phyloP scores from a whole-genome alignment of 2,888 invertebrate genomes.

The Ecliptopera silaceata region DNA sequence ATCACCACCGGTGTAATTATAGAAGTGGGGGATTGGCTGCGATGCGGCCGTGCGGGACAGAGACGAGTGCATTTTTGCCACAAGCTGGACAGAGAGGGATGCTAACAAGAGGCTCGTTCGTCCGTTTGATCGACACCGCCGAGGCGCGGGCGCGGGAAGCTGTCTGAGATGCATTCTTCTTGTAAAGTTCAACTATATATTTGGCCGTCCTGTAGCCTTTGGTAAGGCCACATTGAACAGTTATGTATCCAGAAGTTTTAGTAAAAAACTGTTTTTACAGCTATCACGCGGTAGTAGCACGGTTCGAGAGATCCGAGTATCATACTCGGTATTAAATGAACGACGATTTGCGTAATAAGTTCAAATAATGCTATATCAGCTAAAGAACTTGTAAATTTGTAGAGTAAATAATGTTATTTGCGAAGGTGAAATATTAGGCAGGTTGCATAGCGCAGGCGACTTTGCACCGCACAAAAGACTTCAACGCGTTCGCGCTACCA shows the following conservation, averaged over 20 bases:
- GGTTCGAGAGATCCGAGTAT: constrained; percentile 10
- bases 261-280: constrained; percentile 37
- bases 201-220: constrained; percentile 64
- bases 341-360: constrained; percentile 13
- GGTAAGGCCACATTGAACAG: constrained; percentile 54
- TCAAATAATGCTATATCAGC: constrained; percentile 1
- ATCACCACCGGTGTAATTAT: constrained; percentile 83
- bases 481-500: constrained; percentile 57
- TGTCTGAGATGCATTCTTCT: constrained; percentile 80
- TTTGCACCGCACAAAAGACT: constrained; percentile 60
- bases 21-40: constrained; percentile 83
- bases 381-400: constrained; percentile 4
- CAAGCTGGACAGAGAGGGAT: constrained; percentile 63
- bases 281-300: not conserved
- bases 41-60: constrained; percentile 69
- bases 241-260: constrained; percentile 59
- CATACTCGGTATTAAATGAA: too few relatives aligned
- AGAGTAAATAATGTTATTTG: constrained; percentile 19
- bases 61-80: constrained; percentile 53
- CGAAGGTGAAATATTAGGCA: constrained; percentile 10
- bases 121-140: constrained; percentile 83
- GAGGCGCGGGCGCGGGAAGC: constrained; percentile 76
- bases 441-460: not conserved
- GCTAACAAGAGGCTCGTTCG: constrained; percentile 82
- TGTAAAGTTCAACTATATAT: constrained; percentile 81